phyloP scores from a whole-genome alignment of 2,888 invertebrate genomes.

The Timema podura region DNA sequence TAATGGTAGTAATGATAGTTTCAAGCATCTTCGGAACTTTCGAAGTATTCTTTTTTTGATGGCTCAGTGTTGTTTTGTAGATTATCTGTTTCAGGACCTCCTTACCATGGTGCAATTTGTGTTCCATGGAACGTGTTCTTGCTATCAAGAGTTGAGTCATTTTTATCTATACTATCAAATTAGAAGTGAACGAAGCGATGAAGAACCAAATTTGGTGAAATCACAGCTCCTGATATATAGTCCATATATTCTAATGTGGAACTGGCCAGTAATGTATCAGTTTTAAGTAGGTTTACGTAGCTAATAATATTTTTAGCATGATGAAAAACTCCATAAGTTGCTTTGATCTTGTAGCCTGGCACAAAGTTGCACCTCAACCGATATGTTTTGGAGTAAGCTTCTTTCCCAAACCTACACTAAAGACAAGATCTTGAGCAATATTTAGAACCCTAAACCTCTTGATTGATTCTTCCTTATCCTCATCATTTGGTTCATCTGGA shows the following conservation, averaged over 20 bases:
- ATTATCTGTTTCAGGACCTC: too few relatives aligned
- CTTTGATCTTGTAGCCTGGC: slow-evolving; percentile 19
- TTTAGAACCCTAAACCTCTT: slow-evolving; percentile 18
- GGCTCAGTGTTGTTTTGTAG: too few relatives aligned
- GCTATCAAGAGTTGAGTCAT: too few relatives aligned
- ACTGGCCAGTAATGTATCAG: slow-evolving; percentile 18
- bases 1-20: too few relatives aligned
- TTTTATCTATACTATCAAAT: slow-evolving; percentile 17
- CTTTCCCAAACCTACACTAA: slow-evolving; percentile 18
- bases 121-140: too few relatives aligned
- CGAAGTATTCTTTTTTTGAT: too few relatives aligned
- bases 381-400: slow-evolving; percentile 12
- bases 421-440: slow-evolving; percentile 17
- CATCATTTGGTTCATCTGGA: background rate
- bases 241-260: slow-evolving; percentile 16
- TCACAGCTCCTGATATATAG: slow-evolving; percentile 9
- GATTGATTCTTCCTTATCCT: slow-evolving; percentile 16
- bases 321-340: slow-evolving; percentile 19
- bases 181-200: slow-evolving; percentile 7
- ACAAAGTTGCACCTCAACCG: slow-evolving; percentile 8
- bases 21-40: too few relatives aligned
- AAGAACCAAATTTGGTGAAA: slow-evolving; percentile 16
- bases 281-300: slow-evolving; percentile 14
- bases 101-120: too few relatives aligned
- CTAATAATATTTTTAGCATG: slow-evolving; percentile 16